These are phyloP conservation scores for Muscicapa comitata DNA, from an alignment of 2,797 vertebrate species.

Conservation along the genomic window DNA sequence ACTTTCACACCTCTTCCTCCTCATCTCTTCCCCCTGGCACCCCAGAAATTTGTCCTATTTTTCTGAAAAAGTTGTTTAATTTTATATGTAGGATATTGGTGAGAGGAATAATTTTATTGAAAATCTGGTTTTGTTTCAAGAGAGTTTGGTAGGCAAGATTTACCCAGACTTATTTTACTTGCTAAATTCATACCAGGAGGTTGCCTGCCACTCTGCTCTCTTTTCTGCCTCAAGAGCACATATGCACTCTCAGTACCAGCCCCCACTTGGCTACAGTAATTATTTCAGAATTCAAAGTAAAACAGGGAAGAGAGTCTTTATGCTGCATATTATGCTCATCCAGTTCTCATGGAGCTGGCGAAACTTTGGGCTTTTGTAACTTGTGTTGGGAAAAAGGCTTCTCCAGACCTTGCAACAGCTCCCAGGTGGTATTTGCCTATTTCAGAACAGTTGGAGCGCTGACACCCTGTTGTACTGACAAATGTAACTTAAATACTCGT, in stretches of 20 bases:
- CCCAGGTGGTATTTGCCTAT: background rate
- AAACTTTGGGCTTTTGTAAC: background rate
- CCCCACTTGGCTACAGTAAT: background rate
- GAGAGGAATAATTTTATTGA: background rate
- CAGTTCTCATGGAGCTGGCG: background rate
- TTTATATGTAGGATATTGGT: background rate
- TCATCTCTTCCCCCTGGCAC: rapidly evolving
- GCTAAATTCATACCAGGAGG: background rate
- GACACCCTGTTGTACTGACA: background rate
- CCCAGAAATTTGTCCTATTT: rapidly evolving
- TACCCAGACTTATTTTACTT: background rate
- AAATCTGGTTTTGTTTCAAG: background rate
- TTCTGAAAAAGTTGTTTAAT: background rate
- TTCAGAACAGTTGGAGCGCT: background rate
- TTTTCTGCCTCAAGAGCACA: background rate
- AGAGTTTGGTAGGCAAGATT: background rate
- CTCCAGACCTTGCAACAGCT: background rate
- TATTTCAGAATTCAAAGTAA: background rate
- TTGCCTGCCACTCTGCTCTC: background rate
- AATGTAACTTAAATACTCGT: background rate
- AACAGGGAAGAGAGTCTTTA: background rate
- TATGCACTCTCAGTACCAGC: background rate
- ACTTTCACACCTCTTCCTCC: rapidly evolving
- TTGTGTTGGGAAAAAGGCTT: background rate
- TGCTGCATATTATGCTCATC: background rate